These are phyloP conservation scores for Nasonia giraulti DNA, from an alignment of 1,140 invertebrate genomes.

Conservation along the genomic window DNA sequence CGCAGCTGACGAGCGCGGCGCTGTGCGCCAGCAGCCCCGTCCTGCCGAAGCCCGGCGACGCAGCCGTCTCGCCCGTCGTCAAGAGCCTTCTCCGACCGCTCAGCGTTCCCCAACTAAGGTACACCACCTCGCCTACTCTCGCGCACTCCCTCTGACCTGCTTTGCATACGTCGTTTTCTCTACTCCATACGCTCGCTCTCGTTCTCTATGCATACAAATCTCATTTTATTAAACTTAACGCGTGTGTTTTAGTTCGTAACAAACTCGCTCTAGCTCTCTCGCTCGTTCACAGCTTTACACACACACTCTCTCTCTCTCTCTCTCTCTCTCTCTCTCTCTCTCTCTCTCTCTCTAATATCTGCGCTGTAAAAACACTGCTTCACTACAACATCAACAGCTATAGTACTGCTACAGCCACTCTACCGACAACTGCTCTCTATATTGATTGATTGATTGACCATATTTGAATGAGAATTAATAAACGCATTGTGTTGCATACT, in stretches of 20 bases:
- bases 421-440: not conserved
- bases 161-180: not conserved
- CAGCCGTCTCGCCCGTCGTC: constrained; percentile 72
- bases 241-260: too few relatives aligned
- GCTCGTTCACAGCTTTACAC: too few relatives aligned
- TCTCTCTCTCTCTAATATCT: not conserved
- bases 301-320: too few relatives aligned
- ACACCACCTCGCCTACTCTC: constrained; percentile 14
- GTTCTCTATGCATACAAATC: not conserved
- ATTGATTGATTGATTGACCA: not conserved
- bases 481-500: not conserved
- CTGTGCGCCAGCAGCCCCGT: constrained; percentile 79
- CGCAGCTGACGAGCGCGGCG: constrained; percentile 78
- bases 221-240: too few relatives aligned
- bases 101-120: constrained; percentile 77
- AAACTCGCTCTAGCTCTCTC: too few relatives aligned
- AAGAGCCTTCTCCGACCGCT: constrained; percentile 77
- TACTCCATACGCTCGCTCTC: not conserved
- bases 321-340: too few relatives aligned
- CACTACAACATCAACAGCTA: not conserved
- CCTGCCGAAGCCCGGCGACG: constrained; percentile 73
- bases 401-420: not conserved
- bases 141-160: not conserved
- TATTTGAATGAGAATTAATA: not conserved
- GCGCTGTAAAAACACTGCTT: constrained; percentile 23